These are phyloP conservation scores for Procambarus clarkii DNA, from an alignment of 1,140 invertebrate genomes.

Conservation along the genomic window DNA sequence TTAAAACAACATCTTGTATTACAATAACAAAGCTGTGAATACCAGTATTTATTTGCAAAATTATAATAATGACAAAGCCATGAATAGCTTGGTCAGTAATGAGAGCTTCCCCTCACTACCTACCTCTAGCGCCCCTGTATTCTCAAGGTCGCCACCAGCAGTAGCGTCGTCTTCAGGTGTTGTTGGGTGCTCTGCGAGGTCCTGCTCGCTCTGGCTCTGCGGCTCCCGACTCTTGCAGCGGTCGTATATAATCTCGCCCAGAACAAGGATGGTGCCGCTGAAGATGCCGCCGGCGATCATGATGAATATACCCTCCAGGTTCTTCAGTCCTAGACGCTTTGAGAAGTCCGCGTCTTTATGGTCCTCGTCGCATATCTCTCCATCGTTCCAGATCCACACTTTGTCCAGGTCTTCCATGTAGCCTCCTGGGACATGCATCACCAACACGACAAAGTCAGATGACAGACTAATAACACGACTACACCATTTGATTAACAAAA, in stretches of 20 bases:
- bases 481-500: no score
- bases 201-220: conserved; percentile 84
- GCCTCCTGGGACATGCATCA: conserved; percentile 83
- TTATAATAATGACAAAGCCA: no score
- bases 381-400: conserved; percentile 94
- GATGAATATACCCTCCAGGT: conserved; percentile 99
- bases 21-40: no score
- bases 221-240: conserved; percentile 90
- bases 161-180: not conserved
- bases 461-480: no score
- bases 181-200: conserved; percentile 81
- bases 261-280: conserved; percentile 93
- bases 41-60: no score
- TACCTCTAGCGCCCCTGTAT: not conserved
- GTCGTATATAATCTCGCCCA: conserved; percentile 98
- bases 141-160: not conserved
- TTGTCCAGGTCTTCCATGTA: conserved; percentile 98
- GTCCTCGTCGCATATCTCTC: conserved; percentile 90
- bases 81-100: no score
- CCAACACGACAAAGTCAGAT: no score
- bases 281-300: conserved; percentile 91
- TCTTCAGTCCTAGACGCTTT: conserved; percentile 95
- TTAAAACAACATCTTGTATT: no score
- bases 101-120: no score
- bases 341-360: conserved; percentile 97